Conservation (phyloP, 2,113 vertebrate genomes). For the Catharus bicknelli region DNA sequence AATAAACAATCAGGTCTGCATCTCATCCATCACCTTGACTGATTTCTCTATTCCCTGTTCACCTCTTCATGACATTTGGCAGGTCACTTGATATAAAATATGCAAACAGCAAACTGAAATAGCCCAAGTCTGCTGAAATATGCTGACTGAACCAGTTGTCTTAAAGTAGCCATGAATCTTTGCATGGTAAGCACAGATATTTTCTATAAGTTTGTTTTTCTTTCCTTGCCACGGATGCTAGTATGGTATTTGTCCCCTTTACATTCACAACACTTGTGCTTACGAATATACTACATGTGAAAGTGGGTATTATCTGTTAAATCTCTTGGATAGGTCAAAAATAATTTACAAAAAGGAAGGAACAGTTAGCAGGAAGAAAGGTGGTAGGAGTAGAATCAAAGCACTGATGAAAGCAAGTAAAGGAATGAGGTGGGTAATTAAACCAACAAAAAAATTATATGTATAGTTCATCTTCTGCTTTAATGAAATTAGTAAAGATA, state of each 20-base stretch:
- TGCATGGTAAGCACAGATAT: background rate
- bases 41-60: slow-evolving; percentile 70
- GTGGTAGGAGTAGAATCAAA: background rate
- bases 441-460: background rate
- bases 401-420: background rate
- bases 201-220: background rate
- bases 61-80: slow-evolving; percentile 65
- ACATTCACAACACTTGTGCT: background rate
- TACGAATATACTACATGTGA: background rate
- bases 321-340: background rate
- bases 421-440: background rate
- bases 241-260: background rate
- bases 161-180: background rate
- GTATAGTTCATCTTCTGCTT: background rate
- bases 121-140: slow-evolving; percentile 43
- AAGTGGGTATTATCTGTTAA: background rate
- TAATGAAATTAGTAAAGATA: background rate
- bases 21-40: slow-evolving; percentile 73
- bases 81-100: slow-evolving; percentile 61
- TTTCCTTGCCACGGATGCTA: background rate
- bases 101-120: slow-evolving; percentile 36
- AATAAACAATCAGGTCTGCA: slow-evolving; percentile 74
- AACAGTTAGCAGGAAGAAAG: background rate
- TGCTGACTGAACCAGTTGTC: background rate
- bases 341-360: background rate